A percentile compares a stretch with the other conserved stretches of the same genome.
phyloP scores from a whole-genome alignment of 2,888 invertebrate genomes.

The Teleogryllus oceanicus region DNA sequence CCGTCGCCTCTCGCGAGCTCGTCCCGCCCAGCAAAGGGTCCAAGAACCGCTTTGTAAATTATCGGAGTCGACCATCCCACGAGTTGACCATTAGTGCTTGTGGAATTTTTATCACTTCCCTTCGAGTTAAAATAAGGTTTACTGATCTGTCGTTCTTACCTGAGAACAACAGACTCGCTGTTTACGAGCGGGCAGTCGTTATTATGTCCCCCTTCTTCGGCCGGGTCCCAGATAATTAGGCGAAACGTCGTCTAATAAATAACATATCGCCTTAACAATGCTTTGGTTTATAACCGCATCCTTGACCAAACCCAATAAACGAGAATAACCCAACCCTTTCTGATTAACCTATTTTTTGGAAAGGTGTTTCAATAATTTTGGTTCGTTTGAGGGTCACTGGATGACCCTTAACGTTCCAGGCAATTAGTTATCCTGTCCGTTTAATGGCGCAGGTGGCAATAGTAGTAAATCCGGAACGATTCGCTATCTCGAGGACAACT shows the following conservation, averaged over 20 bases:
- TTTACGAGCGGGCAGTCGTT: background rate
- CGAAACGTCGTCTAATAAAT: background rate
- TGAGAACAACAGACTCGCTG: background rate
- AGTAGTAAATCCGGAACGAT: no score
- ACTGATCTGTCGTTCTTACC: background rate
- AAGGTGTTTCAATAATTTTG: no score
- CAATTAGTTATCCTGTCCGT: no score
- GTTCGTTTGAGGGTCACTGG: background rate
- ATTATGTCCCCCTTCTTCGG: background rate
- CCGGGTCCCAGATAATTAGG: background rate
- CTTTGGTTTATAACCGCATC: slow-evolving; percentile 18
- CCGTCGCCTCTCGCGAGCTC: background rate
- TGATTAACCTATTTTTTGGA: background rate
- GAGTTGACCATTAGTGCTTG: background rate
- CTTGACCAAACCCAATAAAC: background rate
- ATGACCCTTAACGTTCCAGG: no score
- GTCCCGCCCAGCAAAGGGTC: background rate
- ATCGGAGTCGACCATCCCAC: background rate
- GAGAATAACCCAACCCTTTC: background rate
- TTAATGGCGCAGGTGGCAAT: no score
- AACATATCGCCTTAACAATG: slow-evolving; percentile 9
- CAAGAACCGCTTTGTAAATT: background rate
- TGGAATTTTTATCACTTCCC: slow-evolving; percentile 10
- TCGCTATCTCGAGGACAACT: no score
- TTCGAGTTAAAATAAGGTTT: background rate